Base-by-base conservation (phyloP, 2,797 vertebrate species). In the Harpagifer antarcticus region DNA sequence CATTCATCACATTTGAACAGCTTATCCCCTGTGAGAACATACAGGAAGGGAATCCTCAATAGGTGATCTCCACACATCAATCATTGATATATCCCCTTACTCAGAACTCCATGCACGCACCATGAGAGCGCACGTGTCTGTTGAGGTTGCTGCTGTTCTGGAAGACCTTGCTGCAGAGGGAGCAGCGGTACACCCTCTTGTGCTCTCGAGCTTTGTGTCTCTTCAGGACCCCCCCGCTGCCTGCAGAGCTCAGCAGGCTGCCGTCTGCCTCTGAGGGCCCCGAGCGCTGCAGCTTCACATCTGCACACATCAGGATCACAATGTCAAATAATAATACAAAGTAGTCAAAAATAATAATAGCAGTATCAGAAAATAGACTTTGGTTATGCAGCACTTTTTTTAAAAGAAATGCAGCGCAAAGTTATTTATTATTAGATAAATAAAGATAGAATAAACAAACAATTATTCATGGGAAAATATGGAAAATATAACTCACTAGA, bases 71-170 rank as follows among this genome's bases (percentile, higher is more conserved):
- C 11, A 33, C 58, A 33, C 16, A 19, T 4, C 33, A 37, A 37
- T 37, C 33, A 37, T 10, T 3, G 43, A 40, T 11, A 17, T n/a
- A 40, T n/a, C n/a, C 15, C 4, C 4, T 9, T 27, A 0, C 31
- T 3, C 10, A 15, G 9, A 47, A 20, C 10, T 42, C 16, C 8
- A 13, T 48, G 0, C 92, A 99, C 50, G 0, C 92, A 99, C 98
- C 98, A 0, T 99, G 98, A 2, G 98, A 99, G 37, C 98, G 96
- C 90, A 99, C 93, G 87, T 99, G 98, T 64, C 98, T 90, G 95
- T 98, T 99, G 79, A 99, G 96, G 92, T 99, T 99, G 95, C 98
- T 99, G 96, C 98, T 99, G 95, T 99, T 99, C 93, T 98, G 97
- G 94, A 99, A 99, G 91, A 97, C 90, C 92, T 99, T 99, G 87